A percentile compares a stretch with the other conserved stretches of the same genome.
These are phyloP conservation scores for Harpegnathos saltator DNA, from an alignment of 1,140 invertebrate species.

Conservation along the genomic window DNA sequence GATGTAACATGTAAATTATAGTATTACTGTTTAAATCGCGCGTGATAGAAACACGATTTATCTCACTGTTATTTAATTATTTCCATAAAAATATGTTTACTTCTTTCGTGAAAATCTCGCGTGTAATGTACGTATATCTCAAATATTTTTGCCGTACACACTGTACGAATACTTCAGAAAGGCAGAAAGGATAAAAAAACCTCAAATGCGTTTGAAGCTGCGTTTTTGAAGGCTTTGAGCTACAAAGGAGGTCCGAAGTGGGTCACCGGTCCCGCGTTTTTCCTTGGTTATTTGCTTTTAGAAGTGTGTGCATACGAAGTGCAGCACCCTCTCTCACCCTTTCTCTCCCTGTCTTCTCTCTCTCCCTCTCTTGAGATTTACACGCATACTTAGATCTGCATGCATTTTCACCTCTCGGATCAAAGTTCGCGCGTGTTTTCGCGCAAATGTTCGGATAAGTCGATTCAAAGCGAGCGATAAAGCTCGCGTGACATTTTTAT, in stretches of 20 bases:
- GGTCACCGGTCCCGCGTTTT: conserved; percentile 29
- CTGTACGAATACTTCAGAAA: background rate
- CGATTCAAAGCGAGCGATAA: background rate
- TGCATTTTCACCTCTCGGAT: conserved; percentile 21
- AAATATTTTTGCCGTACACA: background rate
- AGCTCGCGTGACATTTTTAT: background rate
- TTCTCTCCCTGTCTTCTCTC: background rate
- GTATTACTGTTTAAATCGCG: too few relatives aligned
- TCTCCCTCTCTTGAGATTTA: conserved; percentile 30
- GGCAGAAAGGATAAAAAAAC: conserved; percentile 14
- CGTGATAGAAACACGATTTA: too few relatives aligned
- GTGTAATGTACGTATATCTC: background rate
- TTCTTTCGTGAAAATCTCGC: too few relatives aligned
- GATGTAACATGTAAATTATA: conserved; percentile 3
- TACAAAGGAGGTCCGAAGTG: conserved; percentile 38
- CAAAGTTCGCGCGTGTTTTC: conserved; percentile 37
- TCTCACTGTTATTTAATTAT: too few relatives aligned
- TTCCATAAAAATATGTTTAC: too few relatives aligned
- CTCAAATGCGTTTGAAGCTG: conserved; percentile 23
- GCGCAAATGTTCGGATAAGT: background rate
- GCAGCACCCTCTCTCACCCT: background rate
- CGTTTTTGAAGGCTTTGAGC: conserved; percentile 40
- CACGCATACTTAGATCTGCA: conserved; percentile 43
- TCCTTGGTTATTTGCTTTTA: conserved; percentile 49
- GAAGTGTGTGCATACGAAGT: conserved; percentile 22